Evolutionary conservation across 2,888 invertebrate genomes (phyloP).

Genomic region (Coenonympha arcania): DNA sequence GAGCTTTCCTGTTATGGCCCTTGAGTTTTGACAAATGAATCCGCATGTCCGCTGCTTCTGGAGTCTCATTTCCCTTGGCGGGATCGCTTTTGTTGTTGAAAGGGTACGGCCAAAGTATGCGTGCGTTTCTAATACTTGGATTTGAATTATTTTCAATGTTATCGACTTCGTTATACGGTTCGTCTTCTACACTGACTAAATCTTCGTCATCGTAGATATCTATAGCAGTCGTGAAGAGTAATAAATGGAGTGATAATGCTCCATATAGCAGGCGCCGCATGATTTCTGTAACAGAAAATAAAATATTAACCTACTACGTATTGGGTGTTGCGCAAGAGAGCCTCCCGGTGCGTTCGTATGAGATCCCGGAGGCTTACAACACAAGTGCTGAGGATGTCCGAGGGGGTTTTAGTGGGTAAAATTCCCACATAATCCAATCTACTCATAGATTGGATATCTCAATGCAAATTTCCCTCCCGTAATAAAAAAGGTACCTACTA

Average conservation of each 20-base stretch:
- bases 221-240: slow-evolving; percentile 26
- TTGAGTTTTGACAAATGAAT: slow-evolving; percentile 21
- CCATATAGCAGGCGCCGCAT: slow-evolving; percentile 38
- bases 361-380: too few relatives aligned
- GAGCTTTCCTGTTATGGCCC: slow-evolving; percentile 26
- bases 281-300: slow-evolving; percentile 32
- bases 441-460: too few relatives aligned
- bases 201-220: slow-evolving; percentile 38
- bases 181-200: slow-evolving; percentile 39
- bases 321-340: too few relatives aligned
- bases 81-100: slow-evolving; percentile 34
- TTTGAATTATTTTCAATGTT: slow-evolving; percentile 24
- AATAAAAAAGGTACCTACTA: too few relatives aligned
- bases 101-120: slow-evolving; percentile 54
- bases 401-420: too few relatives aligned
- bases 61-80: slow-evolving; percentile 14
- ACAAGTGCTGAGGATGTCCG: too few relatives aligned
- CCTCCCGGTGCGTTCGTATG: too few relatives aligned
- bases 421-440: too few relatives aligned
- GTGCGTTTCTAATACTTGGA: slow-evolving; percentile 34
- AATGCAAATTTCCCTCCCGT: too few relatives aligned
- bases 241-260: slow-evolving; percentile 13
- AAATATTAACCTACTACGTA: not conserved
- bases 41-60: slow-evolving; percentile 16
- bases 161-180: slow-evolving; percentile 27